A percentile compares a stretch with the other conserved stretches of the same genome.
Conservation (phyloP, 2,888 invertebrate genomes). For the Acholoe squamosa region DNA sequence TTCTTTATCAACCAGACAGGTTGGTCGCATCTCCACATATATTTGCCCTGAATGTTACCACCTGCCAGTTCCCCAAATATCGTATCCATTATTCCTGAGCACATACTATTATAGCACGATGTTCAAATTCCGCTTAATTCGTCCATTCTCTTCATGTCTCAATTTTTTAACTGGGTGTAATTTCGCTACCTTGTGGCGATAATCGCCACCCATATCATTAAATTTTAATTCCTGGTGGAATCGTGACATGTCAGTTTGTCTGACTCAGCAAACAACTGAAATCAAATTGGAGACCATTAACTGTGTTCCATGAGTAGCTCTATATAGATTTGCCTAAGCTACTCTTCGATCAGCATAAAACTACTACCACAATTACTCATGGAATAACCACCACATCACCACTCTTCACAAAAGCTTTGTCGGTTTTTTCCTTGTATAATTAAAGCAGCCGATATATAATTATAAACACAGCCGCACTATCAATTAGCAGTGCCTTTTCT, state of each 20-base stretch:
- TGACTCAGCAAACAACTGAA: conserved; percentile 16
- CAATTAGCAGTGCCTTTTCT: too few species aligned
- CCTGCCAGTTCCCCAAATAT: neutral
- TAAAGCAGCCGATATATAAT: neutral
- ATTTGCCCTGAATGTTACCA: neutral
- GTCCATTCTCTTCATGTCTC: neutral
- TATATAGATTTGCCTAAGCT: neutral
- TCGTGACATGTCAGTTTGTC: neutral
- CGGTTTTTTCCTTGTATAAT: neutral
- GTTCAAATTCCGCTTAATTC: too few species aligned
- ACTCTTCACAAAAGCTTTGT: neutral
- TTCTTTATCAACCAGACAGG: neutral
- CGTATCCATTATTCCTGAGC: neutral
- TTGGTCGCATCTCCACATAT: neutral
- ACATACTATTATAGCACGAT: neutral
- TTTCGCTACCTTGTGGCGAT: too few species aligned
- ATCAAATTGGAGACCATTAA: neutral
- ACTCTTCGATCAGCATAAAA: conserved; percentile 1
- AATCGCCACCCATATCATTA: neutral
- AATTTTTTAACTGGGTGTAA: neutral
- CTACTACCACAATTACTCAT: neutral
- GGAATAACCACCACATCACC: neutral
- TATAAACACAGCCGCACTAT: neutral
- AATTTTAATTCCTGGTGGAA: conserved; percentile 6
- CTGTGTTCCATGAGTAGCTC: neutral